Conservation (phyloP, 2,113 vertebrate species). For the Heterotilapia buettikoferi region DNA sequence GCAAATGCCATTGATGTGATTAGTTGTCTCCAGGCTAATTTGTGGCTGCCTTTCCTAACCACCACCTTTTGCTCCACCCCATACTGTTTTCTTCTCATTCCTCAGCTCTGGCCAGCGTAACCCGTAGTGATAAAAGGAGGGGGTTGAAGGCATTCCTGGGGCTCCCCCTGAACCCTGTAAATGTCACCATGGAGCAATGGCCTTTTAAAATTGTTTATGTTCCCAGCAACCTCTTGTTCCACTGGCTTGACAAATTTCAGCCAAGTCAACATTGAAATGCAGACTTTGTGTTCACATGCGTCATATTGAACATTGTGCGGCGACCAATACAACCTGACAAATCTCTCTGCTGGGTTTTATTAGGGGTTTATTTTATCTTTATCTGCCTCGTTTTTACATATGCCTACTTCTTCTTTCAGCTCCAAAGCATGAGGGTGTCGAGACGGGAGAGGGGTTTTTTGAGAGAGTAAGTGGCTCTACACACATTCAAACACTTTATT, state of each 20-base stretch:
- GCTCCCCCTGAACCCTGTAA: slow-evolving; percentile 60
- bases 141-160: slow-evolving; percentile 12
- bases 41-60: slow-evolving; percentile 22
- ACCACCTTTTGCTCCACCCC: slow-evolving; percentile 46
- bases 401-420: slow-evolving; percentile 45
- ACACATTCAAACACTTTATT: background rate
- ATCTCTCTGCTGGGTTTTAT: background rate
- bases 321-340: background rate
- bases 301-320: background rate
- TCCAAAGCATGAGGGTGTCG: slow-evolving; percentile 40
- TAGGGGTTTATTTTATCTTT: background rate
- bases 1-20: slow-evolving; percentile 54
- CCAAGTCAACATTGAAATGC: slow-evolving; percentile 45
- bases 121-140: slow-evolving; percentile 64
- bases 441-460: slow-evolving; percentile 75
- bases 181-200: slow-evolving; percentile 64
- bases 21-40: slow-evolving; percentile 56
- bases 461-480: slow-evolving; percentile 61
- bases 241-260: slow-evolving; percentile 31
- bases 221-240: slow-evolving; percentile 46
- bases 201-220: slow-evolving; percentile 68
- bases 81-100: slow-evolving; percentile 67
- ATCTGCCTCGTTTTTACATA: background rate
- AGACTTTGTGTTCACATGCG: slow-evolving; percentile 5
- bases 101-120: slow-evolving; percentile 57